These are phyloP conservation scores for Stratiolaelaps scimitus DNA, from an alignment of 1,140 invertebrate genomes.

Conservation along the genomic window DNA sequence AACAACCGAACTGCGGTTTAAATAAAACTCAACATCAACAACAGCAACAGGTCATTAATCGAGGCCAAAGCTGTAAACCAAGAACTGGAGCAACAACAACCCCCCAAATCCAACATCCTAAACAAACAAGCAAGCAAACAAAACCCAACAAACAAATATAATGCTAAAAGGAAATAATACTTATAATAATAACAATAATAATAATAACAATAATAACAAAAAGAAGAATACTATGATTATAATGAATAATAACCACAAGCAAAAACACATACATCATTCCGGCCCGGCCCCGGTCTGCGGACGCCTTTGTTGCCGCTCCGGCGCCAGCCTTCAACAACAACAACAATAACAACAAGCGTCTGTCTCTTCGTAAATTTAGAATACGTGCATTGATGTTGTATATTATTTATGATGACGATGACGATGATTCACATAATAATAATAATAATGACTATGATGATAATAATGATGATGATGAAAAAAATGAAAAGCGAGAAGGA, in stretches of 20 bases:
- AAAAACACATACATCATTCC: constrained; percentile 21
- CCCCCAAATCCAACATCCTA: too few species aligned
- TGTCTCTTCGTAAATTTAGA: constrained; percentile 29
- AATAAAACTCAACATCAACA: too few species aligned
- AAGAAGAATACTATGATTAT: neutral
- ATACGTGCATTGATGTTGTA: constrained; percentile 28
- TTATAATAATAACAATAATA: neutral
- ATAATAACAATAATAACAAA: constrained; percentile 3
- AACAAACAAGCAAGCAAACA: too few species aligned
- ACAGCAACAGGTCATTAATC: too few species aligned
- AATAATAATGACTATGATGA: neutral
- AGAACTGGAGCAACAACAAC: too few species aligned
- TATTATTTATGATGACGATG: constrained; percentile 19
- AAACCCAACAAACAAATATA: too few species aligned
- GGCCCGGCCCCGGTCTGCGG: neutral
- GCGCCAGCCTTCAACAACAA: neutral
- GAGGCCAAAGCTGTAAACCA: too few species aligned
- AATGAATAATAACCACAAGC: neutral
- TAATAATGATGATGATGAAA: neutral
- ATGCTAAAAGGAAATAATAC: too few species aligned
- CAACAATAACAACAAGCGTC: constrained; percentile 19
- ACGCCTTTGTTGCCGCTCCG: neutral
- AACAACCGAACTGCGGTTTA: too few species aligned
- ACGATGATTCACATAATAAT: neutral
- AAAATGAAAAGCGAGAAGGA: constrained; percentile 8